A percentile compares a stretch with the other conserved stretches of the same genome.
Evolutionary conservation across 1,140 invertebrate species (phyloP).

Genomic region (Aethina tumida): DNA sequence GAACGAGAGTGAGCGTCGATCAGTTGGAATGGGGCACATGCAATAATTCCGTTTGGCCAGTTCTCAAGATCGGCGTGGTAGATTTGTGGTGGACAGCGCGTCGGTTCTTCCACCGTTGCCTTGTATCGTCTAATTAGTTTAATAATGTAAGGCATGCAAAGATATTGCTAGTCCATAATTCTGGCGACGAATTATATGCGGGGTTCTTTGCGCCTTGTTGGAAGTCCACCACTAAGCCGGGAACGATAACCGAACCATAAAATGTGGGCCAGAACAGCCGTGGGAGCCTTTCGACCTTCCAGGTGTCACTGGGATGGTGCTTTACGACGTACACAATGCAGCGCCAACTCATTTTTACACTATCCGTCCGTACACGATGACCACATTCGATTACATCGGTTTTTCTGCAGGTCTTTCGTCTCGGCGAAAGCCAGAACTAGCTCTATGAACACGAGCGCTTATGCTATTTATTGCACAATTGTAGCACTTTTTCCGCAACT

Average conservation of each 20-base stretch:
- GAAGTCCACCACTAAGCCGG: too few species aligned
- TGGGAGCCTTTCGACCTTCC: slow-evolving; percentile 19
- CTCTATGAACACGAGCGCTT: slow-evolving; percentile 13
- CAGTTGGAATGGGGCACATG: too few species aligned
- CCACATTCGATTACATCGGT: slow-evolving; percentile 15
- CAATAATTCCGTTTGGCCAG: too few species aligned
- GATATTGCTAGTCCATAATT: too few species aligned
- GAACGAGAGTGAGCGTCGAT: too few species aligned
- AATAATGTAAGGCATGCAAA: too few species aligned
- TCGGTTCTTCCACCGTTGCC: too few species aligned
- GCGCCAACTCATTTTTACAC: slow-evolving; percentile 15
- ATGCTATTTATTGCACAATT: slow-evolving; percentile 12
- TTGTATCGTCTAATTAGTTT: too few species aligned
- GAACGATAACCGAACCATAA: slow-evolving; percentile 11
- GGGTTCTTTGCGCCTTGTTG: too few species aligned
- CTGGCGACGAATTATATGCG: too few species aligned
- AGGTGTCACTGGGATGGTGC: slow-evolving; percentile 16
- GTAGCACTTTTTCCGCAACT: slow-evolving; percentile 11
- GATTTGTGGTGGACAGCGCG: too few species aligned
- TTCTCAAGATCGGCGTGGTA: too few species aligned
- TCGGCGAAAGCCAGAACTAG: slow-evolving; percentile 1
- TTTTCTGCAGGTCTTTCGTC: slow-evolving; percentile 4
- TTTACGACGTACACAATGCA: slow-evolving; percentile 16
- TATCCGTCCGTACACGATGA: slow-evolving; percentile 8
- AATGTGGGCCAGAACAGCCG: slow-evolving; percentile 16